Evolutionary conservation across 2,888 invertebrate species (phyloP).

Genomic region (Ischnura elegans): DNA sequence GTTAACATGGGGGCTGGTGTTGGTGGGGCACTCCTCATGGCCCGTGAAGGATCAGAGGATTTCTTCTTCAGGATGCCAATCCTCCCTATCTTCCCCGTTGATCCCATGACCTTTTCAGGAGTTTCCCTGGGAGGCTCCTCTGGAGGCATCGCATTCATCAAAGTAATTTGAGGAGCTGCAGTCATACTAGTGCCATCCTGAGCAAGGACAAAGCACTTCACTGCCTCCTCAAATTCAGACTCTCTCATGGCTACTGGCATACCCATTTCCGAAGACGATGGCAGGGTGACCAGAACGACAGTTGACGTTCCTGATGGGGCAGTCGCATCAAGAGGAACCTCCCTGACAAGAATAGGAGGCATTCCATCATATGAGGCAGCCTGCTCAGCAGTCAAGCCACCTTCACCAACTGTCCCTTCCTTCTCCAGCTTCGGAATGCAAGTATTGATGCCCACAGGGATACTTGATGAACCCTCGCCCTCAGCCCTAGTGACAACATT

Average conservation of each 20-base stretch:
- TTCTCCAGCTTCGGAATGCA: constrained; percentile 22
- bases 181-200: constrained; percentile 49
- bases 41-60: constrained; percentile 32
- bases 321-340: constrained; percentile 45
- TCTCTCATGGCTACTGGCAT: constrained; percentile 52
- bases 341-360: constrained; percentile 52
- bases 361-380: constrained; percentile 49
- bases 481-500: constrained; percentile 21
- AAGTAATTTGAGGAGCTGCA: constrained; percentile 53
- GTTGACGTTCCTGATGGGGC: constrained; percentile 49
- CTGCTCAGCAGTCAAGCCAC: constrained; percentile 35
- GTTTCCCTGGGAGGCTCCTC: constrained; percentile 29
- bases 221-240: constrained; percentile 56
- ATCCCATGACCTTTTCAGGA: constrained; percentile 34
- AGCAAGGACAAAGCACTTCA: constrained; percentile 51
- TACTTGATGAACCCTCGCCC: constrained; percentile 20
- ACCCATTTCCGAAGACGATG: constrained; percentile 47
- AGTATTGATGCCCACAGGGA: background rate
- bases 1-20: constrained; percentile 14
- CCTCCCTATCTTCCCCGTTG: constrained; percentile 46
- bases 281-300: constrained; percentile 45
- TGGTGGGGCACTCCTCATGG: constrained; percentile 2
- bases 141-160: constrained; percentile 50
- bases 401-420: background rate
- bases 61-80: constrained; percentile 58